Evolutionary conservation across 1,140 invertebrate genomes (phyloP), one percentile per base, ranked within the genome.

Genomic region (Asbolus verrucosus): DNA sequence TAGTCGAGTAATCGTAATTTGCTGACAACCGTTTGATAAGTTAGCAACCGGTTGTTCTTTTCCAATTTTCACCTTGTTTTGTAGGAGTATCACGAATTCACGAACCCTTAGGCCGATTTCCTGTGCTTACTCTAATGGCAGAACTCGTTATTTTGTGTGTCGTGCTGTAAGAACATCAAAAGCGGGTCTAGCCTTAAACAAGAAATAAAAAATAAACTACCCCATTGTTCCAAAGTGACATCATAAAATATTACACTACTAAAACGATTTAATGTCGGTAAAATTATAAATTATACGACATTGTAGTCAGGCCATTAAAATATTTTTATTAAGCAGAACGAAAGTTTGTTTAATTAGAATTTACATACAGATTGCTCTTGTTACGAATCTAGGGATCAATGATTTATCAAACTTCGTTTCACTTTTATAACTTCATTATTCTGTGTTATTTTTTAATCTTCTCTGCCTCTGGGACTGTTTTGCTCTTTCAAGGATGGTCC

Each of bases 221-320:
- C 46, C 46, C 18, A 54, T 54, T 54, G 46, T 54, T 54, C 46
- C 21, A 11, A 24, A 27, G 46, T 13, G 46, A 30, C 46, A 54
- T 36, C 33, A n/a, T 54, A 54, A 54, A 54, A 27, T 54, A 27
- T 27, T n/a, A n/a, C 46, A 54, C 46, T 19, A 54, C 46, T 8
- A 27, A 54, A 54, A 27, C 46, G 46, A 27, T 54, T 43, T 54
- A 54, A 54, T 27, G 46, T 54, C 46, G 24, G 43, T 50, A 54
- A 54, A 54, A 54, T 54, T 24, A 54, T 14, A 54, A 54, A 21
- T 54, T 54, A 54, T 21, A 8, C 3, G 21, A 24, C 46, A 18
- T 46, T 18, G 41, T 46, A 46, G 11, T 6, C 41, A 46, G 14
- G 6, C 19, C 14, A 54, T 54, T 54, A 54, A 54, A 36, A 54